phyloP scores from a whole-genome alignment of 35 echinoderm and acorn worm genomes.

The Ophioderma brevispina region DNA sequence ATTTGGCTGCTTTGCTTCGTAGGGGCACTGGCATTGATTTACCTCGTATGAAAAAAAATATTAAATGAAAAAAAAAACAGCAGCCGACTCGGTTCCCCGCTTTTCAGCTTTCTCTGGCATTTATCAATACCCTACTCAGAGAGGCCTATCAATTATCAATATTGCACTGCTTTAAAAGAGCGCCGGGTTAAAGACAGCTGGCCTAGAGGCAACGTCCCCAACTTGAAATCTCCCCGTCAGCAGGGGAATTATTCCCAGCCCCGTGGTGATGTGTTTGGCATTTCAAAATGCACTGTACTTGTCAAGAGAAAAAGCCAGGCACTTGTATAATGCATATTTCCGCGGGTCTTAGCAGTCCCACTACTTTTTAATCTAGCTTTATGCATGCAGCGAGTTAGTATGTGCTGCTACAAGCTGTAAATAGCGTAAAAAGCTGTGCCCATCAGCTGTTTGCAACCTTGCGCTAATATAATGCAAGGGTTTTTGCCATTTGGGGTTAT shows the following conservation, averaged over 20 bases:
- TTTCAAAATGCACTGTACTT: neutral
- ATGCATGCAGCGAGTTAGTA: neutral
- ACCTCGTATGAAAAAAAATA: neutral
- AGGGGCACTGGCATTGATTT: neutral
- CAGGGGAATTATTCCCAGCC: neutral
- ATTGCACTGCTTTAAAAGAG: neutral
- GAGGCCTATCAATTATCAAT: slow-evolving; percentile 9
- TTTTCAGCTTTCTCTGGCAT: neutral
- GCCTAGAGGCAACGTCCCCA: neutral
- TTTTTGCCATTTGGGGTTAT: neutral
- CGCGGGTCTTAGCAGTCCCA: neutral
- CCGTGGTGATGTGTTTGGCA: slow-evolving; percentile 4
- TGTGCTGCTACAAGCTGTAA: neutral
- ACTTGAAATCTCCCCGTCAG: slow-evolving; percentile 3
- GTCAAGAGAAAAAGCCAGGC: neutral
- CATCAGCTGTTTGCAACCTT: neutral
- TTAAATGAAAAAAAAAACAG: no score
- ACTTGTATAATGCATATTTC: neutral
- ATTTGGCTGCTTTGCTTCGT: no score
- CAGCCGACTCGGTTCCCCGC: neutral
- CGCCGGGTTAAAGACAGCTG: neutral
- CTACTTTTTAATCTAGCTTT: neutral
- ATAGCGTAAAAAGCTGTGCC: neutral
- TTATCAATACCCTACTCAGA: neutral
- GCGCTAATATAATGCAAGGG: neutral